Base-by-base conservation (phyloP, 2,113 vertebrate genomes). In the Dolichotis patagonum region DNA sequence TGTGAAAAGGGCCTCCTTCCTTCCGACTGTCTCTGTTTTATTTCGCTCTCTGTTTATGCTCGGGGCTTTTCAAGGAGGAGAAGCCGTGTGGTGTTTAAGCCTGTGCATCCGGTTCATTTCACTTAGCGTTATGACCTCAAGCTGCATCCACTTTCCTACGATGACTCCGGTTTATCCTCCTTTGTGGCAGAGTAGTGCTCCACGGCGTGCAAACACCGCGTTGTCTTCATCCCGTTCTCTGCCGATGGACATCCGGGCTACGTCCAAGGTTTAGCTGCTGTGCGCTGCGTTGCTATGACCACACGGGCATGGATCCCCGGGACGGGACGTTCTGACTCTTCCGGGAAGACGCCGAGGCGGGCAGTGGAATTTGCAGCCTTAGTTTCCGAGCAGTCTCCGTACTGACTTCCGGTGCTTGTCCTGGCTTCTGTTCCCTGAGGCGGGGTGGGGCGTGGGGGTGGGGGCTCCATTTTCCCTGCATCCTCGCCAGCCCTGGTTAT, bases 141-240 rank as follows among this genome's bases (percentile, higher is more conserved):
- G 4, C 4, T 2, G 20, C 41, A 28, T 26, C 24, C 71, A 3
- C 3, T 28, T 43, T 43, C 71, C 22, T 43, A 4, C 22, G 1
- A 43, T 2, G 22, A 43, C 38, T 12, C 71, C 5, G 11, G 24
- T 16, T 7, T 30, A 1, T 7, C 73, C 41, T 14, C 6, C 32
- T 46, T 30, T 30, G 16, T 0, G 26, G 43, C 73, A 46, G 20
- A 28, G 71, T 14, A 46, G 41, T 46, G 5, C 73, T 75, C 71
- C 22, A 3, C 3, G 1, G 38, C 7, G 38, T 43, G 71, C 2
- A 0, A 43, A 6, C 3, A 12, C 38, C 11, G 9, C 52, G 2
- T 26, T 5, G 24, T 11, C 71, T 43, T 43, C 13, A 26, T 43
- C 71, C 24, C 12, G 0, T 6, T 41, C 2, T 13, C 38, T 1